Evolutionary conservation across 53 echinoderm and acorn worm species (phyloP).

Genomic region (Paelopatides confundens): DNA sequence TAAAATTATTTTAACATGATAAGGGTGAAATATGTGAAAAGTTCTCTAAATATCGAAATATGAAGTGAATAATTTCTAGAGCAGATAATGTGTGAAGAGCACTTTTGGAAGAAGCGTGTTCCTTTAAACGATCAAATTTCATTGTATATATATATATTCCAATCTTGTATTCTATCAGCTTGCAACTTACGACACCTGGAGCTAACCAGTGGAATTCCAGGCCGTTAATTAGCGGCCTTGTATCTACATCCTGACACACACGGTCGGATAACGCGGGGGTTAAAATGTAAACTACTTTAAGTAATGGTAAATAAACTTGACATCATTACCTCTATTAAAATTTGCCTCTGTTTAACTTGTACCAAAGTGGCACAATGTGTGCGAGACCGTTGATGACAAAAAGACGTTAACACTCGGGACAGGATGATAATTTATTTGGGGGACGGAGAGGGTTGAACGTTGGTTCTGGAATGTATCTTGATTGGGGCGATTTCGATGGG

Average conservation of each 20-base stretch:
- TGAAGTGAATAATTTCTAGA: too few species aligned
- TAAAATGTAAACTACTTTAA: background rate
- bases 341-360: conserved; percentile 11
- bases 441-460: background rate
- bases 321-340: conserved; percentile 3
- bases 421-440: background rate
- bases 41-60: too few species aligned
- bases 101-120: background rate
- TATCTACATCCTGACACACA: conserved; percentile 8
- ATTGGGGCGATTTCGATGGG: background rate
- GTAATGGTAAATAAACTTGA: background rate
- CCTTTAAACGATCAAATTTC: background rate
- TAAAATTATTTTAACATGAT: too few species aligned
- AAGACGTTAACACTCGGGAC: background rate
- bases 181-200: conserved; percentile 2
- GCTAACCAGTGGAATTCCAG: conserved; percentile 6
- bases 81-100: too few species aligned
- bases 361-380: background rate
- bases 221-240: conserved; percentile 1
- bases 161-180: background rate
- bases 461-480: background rate
- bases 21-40: too few species aligned
- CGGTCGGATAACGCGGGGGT: background rate
- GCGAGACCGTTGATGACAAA: background rate
- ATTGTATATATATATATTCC: background rate